Percentiles rank a stretch among this genome's conserved stretches.
phyloP scores from a whole-genome alignment of 2,888 invertebrate species.

The Crepidodera aurea region DNA sequence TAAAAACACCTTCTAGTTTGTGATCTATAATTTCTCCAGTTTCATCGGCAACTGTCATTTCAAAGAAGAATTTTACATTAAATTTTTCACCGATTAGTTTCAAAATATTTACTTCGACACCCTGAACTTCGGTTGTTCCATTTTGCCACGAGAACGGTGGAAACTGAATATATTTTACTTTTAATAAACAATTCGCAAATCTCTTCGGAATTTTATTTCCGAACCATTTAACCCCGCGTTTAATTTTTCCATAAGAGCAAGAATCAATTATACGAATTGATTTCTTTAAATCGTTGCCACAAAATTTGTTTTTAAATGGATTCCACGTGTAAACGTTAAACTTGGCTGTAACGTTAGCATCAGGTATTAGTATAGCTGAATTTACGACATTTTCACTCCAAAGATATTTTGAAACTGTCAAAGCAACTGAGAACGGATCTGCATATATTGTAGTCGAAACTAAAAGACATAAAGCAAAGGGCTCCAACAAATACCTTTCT shows the following conservation, averaged over 20 bases:
- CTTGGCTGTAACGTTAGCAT: conserved; percentile 9
- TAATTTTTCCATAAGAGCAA: conserved; percentile 26
- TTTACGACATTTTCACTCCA: conserved; percentile 25
- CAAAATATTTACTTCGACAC: conserved; percentile 19
- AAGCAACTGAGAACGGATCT: not conserved
- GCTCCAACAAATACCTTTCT: conserved; percentile 1
- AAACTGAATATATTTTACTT: conserved; percentile 8
- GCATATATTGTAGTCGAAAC: conserved; percentile 9
- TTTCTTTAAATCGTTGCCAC: conserved; percentile 6
- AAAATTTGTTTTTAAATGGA: conserved; percentile 14
- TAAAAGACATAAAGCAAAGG: conserved; percentile 21
- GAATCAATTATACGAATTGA: conserved; percentile 2
- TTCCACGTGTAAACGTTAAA: conserved; percentile 30
- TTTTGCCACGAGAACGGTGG: conserved; percentile 23
- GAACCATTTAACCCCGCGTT: conserved; percentile 22
- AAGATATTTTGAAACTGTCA: conserved; percentile 6
- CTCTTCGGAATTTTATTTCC: conserved; percentile 16
- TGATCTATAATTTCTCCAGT: not conserved
- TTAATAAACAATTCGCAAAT: conserved; percentile 29
- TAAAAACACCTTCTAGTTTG: not conserved
- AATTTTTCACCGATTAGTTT: conserved; percentile 1
- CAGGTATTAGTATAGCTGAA: conserved; percentile 23
- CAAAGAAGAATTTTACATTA: conserved; percentile 1
- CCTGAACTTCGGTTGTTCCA: not conserved
- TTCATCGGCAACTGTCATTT: not conserved